Evolutionary conservation across 2,113 vertebrate genomes (phyloP).

Genomic region (Leptosomus discolor): DNA sequence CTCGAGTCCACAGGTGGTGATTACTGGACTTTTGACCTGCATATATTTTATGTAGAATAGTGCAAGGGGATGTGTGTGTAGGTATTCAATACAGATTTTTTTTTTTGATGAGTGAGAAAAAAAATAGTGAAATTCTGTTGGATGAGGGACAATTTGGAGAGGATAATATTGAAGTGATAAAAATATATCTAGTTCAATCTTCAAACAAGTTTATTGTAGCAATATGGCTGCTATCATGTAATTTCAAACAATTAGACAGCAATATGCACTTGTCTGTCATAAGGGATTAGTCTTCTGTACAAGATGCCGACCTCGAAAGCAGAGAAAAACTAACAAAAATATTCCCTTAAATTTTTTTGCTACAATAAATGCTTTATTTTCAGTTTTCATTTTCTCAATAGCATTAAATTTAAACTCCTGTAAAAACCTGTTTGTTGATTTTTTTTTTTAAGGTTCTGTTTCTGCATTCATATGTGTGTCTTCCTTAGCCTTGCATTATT

Average conservation of each 20-base stretch:
- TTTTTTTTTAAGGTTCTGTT: background rate
- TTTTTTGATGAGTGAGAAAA: background rate
- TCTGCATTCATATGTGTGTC: background rate
- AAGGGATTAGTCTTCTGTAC: background rate
- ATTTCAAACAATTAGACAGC: background rate
- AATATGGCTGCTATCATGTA: background rate
- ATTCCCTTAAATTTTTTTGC: background rate
- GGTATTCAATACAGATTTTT: background rate
- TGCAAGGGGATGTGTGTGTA: background rate
- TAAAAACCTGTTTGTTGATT: background rate
- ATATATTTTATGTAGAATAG: background rate
- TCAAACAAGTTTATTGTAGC: background rate
- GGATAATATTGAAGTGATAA: background rate
- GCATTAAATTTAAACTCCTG: background rate
- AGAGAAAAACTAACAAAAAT: background rate
- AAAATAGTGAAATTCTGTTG: background rate
- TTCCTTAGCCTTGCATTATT: constrained; percentile 4
- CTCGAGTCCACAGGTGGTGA: background rate
- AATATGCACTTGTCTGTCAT: background rate
- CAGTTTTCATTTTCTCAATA: background rate
- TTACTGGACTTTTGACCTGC: background rate
- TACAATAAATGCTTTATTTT: background rate
- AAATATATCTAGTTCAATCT: background rate
- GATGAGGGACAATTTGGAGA: background rate
- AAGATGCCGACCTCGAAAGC: background rate